Evolutionary conservation across 2,888 invertebrate species (phyloP), one percentile per base, ranked within the genome.

Genomic region (Phrixothrix hirtus): DNA sequence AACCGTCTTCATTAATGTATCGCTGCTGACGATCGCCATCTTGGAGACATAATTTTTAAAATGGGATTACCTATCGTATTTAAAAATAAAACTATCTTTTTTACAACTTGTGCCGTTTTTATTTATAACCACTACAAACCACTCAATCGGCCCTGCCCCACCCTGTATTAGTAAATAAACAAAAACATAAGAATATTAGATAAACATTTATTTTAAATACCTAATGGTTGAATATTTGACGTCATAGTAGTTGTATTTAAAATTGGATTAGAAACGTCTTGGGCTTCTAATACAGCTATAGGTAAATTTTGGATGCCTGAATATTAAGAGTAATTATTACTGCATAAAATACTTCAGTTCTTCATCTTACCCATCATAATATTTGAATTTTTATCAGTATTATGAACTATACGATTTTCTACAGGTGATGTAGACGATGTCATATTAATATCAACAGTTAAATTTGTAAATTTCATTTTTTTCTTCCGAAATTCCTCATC

Each of bases 401-500:
- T 5, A 21, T 10, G 13, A 1, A 12, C 12, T 7, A 41, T 13
- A 4, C 41, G 46, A 41, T 35, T 57, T 42, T 64, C 62, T 27
- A 56, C 38, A 5, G 64, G 31, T 6, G 58, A 45, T 6, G 56
- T 43, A 9, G 52, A 35, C 11, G 48, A 42, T 11, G 52, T 25
- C 54, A 51, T 15, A 56, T 47, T 27, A 58, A 48, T 34, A 36
- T 50, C 58, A 4, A 50, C 13, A 32, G 1, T 13, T 6, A 55
- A 47, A 48, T 55, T 62, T 7, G 67, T 59, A 14, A 70, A 64
- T 60, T 80, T 76, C 35, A 73, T 68, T 64, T 83, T 84, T 67
- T 83, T 84, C 70, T 83, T 83, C 72, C 84, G 85, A 61, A 78
- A 70, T 29, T 83, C 81, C 66, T 84, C 82, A 10, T 83, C 82